Evolutionary conservation across 92 coral and sea anemone genomes (phyloP).

Genomic region (Virgularia gustaviana): DNA sequence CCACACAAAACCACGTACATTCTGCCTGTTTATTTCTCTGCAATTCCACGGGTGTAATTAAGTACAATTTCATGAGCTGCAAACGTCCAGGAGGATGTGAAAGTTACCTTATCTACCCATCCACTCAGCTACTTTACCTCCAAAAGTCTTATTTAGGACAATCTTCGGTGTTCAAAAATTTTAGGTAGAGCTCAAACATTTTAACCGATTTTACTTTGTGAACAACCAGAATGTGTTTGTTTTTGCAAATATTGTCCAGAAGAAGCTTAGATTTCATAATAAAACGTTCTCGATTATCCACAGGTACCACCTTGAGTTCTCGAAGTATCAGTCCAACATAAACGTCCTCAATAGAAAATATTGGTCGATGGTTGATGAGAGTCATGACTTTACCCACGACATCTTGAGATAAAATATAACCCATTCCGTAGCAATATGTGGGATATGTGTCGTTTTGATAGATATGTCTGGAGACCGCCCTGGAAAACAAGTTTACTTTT

Average conservation of each 20-base stretch:
- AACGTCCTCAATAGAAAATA: neutral
- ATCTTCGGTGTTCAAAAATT: neutral
- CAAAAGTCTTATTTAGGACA: too few relatives aligned
- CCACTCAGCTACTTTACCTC: too few relatives aligned
- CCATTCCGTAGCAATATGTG: constrained; percentile 11
- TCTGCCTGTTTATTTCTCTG: too few relatives aligned
- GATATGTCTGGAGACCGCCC: too few relatives aligned
- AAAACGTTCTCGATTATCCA: neutral
- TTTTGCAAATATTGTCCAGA: neutral
- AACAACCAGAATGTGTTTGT: neutral
- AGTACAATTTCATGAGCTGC: too few relatives aligned
- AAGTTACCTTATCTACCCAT: too few relatives aligned
- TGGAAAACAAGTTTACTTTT: too few relatives aligned
- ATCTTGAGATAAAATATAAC: constrained; percentile 16
- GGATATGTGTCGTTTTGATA: too few relatives aligned
- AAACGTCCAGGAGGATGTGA: too few relatives aligned
- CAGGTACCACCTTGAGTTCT: neutral
- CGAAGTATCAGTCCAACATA: neutral
- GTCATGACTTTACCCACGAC: neutral
- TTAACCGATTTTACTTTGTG: neutral
- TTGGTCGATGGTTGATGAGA: neutral
- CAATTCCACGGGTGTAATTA: too few relatives aligned
- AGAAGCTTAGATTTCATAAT: neutral
- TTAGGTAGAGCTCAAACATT: neutral
- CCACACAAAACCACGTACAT: too few relatives aligned